Evolutionary conservation across 2,797 vertebrate genomes (phyloP), one percentile per base, ranked within the genome.

Genomic region (Halcyon smyrnensis): DNA sequence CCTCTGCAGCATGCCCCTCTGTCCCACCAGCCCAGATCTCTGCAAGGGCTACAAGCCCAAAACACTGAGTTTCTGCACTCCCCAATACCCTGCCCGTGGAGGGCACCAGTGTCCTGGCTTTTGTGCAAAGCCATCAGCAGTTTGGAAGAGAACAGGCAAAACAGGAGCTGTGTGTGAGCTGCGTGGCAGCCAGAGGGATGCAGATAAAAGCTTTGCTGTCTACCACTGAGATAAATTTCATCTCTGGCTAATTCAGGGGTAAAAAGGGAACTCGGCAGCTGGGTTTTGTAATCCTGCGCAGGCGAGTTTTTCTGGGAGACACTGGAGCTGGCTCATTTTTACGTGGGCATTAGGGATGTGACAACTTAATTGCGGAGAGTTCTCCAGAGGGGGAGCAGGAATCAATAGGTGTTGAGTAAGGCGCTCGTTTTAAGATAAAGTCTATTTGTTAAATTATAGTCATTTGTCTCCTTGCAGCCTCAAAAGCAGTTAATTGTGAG

Each of bases 381-480:
- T 92, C 94, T 95, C 94, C 12, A 4, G 74, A 87, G 68, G 39
- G 82, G 81, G 87, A 83, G 60, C 63, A 27, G 87, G 82, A 95
- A 97, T 97, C 97, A 93, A 97, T 97, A 94, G 93, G 90, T 96
- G 90, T 94, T 96, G 93, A 84, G 73, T 80, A 87, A 96, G 85
- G 86, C 57, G 0, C 81, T 97, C 28, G 57, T 96, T 97, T 93
- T 93, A 94, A 97, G 96, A 97, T 97, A 97, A 97, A 95, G 95
- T 96, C 96, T 97, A 51, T 97, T 97, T 96, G 95, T 93, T 90
- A 96, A 97, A 97, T 97, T 97, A 96, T 86, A 95, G 93, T 94
- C 28, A 96, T 97, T 97, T 95, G 95, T 97, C 95, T 97, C 91
- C 32, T n/a, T 57, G 63, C 83, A 62, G 84, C 25, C 63, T 94